phyloP scores from a whole-genome alignment of 1,140 invertebrate genomes.

The Drosophila tani region DNA sequence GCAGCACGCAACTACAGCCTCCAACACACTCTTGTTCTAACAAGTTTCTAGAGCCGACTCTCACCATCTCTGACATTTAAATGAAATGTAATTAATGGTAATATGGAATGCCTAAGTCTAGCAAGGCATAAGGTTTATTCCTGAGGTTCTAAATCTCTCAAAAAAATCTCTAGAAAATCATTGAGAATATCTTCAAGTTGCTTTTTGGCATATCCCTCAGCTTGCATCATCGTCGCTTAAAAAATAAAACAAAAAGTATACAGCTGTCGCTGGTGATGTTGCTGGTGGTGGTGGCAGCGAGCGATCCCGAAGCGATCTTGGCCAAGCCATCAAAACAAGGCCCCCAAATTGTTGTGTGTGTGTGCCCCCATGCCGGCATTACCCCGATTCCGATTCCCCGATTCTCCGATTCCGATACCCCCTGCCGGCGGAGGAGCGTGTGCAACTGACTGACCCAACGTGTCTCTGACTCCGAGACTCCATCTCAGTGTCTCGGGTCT shows the following conservation, averaged over 20 bases:
- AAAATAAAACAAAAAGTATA: constrained; percentile 22
- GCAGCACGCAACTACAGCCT: constrained; percentile 19
- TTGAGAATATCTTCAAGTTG: constrained; percentile 3
- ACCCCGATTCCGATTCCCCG: constrained; percentile 36
- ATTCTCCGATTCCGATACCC: constrained; percentile 52
- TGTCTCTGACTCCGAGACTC: constrained; percentile 36
- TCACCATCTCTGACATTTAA: constrained; percentile 62
- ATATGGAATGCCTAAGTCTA: constrained; percentile 14
- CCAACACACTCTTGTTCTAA: constrained; percentile 37
- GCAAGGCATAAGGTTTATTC: neutral
- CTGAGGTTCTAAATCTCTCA: neutral
- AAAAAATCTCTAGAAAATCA: neutral
- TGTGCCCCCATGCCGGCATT: constrained; percentile 67
- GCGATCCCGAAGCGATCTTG: constrained; percentile 57
- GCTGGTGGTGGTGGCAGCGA: constrained; percentile 25
- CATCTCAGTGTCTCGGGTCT: constrained; percentile 23
- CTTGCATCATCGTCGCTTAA: constrained; percentile 35
- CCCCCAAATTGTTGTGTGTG: constrained; percentile 57
- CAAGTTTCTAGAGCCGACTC: constrained; percentile 39
- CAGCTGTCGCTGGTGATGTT: constrained; percentile 43
- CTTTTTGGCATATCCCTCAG: constrained; percentile 29
- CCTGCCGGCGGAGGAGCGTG: constrained; percentile 63
- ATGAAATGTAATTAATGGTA: constrained; percentile 68
- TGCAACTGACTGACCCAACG: constrained; percentile 80
- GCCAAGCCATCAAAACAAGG: constrained; percentile 78